phyloP scores from a whole-genome alignment of 2,797 vertebrate species.

The Ceryle rudis region DNA sequence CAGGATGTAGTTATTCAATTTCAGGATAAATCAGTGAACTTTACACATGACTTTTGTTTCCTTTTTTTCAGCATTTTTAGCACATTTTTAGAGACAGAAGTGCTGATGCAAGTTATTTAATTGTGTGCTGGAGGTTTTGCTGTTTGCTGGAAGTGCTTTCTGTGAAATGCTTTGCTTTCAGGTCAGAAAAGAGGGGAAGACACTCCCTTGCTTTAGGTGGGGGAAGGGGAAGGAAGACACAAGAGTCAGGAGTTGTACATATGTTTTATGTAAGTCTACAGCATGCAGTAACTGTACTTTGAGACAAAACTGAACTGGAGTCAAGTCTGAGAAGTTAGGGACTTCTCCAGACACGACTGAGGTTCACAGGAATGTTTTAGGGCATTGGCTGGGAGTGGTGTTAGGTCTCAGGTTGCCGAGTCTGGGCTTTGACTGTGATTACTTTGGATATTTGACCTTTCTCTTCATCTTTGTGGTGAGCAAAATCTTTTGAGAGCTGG shows the following conservation, averaged over 20 bases:
- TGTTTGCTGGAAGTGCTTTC: neutral
- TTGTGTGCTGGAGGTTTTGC: neutral
- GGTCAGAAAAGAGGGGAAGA: neutral
- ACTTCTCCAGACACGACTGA: neutral
- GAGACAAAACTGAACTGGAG: neutral
- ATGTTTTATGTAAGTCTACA: neutral
- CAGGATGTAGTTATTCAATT: neutral
- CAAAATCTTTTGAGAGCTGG: neutral
- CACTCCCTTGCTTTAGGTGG: neutral
- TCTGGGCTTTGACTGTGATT: neutral
- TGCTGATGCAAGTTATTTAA: neutral
- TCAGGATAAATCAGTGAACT: neutral
- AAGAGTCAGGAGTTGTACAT: neutral
- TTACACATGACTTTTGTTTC: conserved; percentile 30
- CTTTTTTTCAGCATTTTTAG: neutral
- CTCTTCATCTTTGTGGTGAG: neutral
- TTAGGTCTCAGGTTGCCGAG: neutral
- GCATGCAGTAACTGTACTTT: neutral
- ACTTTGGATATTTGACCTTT: conserved; percentile 8
- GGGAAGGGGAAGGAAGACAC: neutral
- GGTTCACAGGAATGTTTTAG: neutral
- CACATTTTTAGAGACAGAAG: conserved; percentile 8
- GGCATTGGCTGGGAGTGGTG: neutral
- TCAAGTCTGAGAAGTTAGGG: neutral
- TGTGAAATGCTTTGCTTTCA: conserved; percentile 14